Percentiles rank a stretch among this genome's conserved stretches.
phyloP scores from a whole-genome alignment of 2,888 invertebrate species.

The Deilephila elpenor region DNA sequence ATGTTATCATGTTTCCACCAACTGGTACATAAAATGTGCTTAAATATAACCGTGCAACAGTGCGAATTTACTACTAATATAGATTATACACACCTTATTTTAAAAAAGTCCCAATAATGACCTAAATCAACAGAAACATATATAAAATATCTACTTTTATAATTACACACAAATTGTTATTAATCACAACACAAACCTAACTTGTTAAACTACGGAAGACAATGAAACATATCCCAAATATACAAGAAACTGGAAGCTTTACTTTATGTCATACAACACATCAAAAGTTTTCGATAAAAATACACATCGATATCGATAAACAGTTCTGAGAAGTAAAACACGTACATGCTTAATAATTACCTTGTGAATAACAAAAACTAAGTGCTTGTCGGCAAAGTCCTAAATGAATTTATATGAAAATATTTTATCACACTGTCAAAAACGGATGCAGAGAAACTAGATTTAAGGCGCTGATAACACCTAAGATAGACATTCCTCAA shows the following conservation, averaged over 20 bases:
- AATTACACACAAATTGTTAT: constrained; percentile 19
- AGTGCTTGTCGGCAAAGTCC: constrained; percentile 10
- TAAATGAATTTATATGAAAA: not conserved
- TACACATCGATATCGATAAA: not conserved
- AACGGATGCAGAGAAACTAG: not conserved
- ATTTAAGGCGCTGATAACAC: not conserved
- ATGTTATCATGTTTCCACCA: no score
- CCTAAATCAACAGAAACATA: constrained; percentile 71
- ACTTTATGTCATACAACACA: not conserved
- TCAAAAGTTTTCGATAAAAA: not conserved
- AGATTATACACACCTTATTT: constrained; percentile 73
- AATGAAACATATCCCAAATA: not conserved
- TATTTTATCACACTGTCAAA: constrained; percentile 9
- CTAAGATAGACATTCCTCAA: no score
- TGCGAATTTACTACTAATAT: constrained; percentile 28
- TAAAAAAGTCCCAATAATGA: constrained; percentile 78
- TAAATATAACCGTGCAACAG: constrained; percentile 37
- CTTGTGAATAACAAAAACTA: not conserved
- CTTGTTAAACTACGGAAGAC: not conserved
- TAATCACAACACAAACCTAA: constrained; percentile 24
- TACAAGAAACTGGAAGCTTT: not conserved
- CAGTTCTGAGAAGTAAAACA: not conserved
- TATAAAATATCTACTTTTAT: constrained; percentile 44
- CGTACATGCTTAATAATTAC: not conserved
- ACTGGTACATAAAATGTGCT: constrained; percentile 19